Evolutionary conservation across 1,140 invertebrate genomes (phyloP).

Genomic region (Pogonomyrmex californicus): DNA sequence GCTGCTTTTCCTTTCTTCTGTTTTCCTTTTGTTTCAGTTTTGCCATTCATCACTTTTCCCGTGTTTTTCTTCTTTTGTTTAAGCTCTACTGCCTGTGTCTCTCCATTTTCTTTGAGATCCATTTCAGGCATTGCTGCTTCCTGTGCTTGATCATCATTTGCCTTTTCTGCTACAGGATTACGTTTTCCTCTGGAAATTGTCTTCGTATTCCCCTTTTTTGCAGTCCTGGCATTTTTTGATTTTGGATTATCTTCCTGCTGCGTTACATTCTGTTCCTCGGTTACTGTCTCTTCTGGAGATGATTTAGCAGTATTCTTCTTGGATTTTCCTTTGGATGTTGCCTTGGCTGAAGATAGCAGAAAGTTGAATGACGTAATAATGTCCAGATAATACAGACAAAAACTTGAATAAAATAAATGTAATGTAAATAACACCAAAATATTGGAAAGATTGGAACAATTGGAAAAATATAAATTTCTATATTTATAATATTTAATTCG

Average conservation of each 20-base stretch:
- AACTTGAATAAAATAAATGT: background rate
- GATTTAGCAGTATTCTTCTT: constrained; percentile 23
- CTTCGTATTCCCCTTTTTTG: constrained; percentile 27
- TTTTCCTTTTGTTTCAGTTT: background rate
- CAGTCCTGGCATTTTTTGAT: background rate
- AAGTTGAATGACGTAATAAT: background rate
- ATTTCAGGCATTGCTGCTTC: background rate
- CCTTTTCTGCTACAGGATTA: background rate
- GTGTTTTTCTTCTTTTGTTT: constrained; percentile 24
- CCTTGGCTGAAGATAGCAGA: constrained; percentile 26
- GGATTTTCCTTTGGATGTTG: background rate
- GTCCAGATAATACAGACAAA: background rate
- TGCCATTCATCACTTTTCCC: background rate
- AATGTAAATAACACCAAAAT: background rate
- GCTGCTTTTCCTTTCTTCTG: background rate
- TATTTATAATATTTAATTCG: background rate
- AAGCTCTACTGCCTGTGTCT: background rate
- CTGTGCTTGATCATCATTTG: background rate
- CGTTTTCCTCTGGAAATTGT: background rate
- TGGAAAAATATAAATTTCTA: background rate
- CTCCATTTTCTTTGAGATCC: background rate
- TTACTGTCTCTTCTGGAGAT: background rate
- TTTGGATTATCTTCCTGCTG: background rate
- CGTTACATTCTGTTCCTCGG: background rate
- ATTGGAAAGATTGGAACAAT: background rate